Evolutionary conservation across 2,888 invertebrate genomes (phyloP).

Genomic region (Lysandra bellargus): DNA sequence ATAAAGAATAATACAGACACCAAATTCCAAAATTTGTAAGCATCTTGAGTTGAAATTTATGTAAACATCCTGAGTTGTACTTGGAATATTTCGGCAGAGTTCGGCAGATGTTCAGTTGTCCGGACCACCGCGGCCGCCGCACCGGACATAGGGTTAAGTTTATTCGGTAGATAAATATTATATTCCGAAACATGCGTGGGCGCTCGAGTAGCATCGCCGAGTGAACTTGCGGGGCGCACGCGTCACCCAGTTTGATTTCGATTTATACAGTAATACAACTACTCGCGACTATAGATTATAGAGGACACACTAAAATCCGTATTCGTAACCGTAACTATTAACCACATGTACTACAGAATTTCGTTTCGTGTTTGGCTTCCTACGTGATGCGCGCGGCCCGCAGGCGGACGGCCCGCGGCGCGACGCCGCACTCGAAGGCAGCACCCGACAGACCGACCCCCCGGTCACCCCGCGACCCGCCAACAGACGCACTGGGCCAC

Average conservation of each 20-base stretch:
- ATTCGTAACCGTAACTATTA: conserved; percentile 44
- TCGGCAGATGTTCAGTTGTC: conserved; percentile 71
- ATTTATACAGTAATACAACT: conserved; percentile 41
- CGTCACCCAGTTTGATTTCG: conserved; percentile 35
- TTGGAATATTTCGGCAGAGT: conserved; percentile 68
- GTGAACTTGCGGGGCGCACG: conserved; percentile 55
- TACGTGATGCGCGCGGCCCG: conserved; percentile 50
- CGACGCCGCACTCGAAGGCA: conserved; percentile 90
- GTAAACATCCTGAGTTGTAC: conserved; percentile 73
- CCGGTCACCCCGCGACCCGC: conserved; percentile 61
- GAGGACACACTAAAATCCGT: conserved; percentile 41
- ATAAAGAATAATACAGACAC: conserved; percentile 57
- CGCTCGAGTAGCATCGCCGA: conserved; percentile 43
- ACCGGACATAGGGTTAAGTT: conserved; percentile 75
- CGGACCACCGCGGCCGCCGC: conserved; percentile 50
- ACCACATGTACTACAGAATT: conserved; percentile 42
- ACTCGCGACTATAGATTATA: conserved; percentile 40
- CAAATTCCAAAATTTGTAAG: conserved; percentile 69
- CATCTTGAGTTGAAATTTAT: conserved; percentile 66
- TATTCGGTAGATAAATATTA: conserved; percentile 74
- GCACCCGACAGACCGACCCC: conserved; percentile 67
- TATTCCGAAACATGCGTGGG: conserved; percentile 68
- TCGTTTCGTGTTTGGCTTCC: conserved; percentile 37
- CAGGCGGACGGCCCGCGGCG: conserved; percentile 67
- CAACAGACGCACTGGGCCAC: conserved; percentile 91